phyloP scores from a whole-genome alignment of 2,888 invertebrate species.

The Physocephala rufipes region DNA sequence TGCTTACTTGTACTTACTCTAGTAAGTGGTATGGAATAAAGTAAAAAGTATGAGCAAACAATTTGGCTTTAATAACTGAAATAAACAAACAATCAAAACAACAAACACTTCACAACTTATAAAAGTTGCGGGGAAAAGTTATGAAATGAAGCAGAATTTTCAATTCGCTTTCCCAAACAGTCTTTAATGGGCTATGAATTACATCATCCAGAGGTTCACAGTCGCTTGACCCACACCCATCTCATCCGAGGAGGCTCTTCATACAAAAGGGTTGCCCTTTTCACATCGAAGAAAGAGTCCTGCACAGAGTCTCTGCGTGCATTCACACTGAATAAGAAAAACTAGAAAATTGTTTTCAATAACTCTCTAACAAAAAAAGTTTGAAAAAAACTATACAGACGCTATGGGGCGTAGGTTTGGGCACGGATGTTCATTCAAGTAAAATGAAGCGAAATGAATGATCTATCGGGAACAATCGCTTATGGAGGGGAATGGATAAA shows the following conservation, averaged over 20 bases:
- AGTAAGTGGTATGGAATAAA: conserved; percentile 33
- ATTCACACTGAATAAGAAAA: neutral
- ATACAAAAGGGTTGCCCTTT: neutral
- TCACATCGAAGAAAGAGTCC: conserved; percentile 1
- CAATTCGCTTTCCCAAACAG: too few relatives aligned
- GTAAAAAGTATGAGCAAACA: conserved; percentile 46
- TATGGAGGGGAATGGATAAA: too few relatives aligned
- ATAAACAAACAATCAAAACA: neutral
- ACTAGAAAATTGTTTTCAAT: neutral
- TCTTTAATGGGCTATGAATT: too few relatives aligned
- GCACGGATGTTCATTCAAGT: too few relatives aligned
- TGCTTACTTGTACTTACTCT: neutral
- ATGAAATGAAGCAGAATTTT: conserved; percentile 55
- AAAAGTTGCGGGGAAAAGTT: neutral
- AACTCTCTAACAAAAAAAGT: neutral
- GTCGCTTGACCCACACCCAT: too few relatives aligned
- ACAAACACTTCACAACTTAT: conserved; percentile 1
- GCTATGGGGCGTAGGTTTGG: too few relatives aligned
- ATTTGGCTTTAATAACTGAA: conserved; percentile 12
- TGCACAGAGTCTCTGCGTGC: neutral
- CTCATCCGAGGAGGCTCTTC: conserved; percentile 4
- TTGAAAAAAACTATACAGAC: neutral
- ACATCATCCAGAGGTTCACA: too few relatives aligned
- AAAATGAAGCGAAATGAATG: too few relatives aligned
- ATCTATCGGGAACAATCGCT: too few relatives aligned